Evolutionary conservation across 2,888 invertebrate species (phyloP).

Genomic region (Ceraclea dissimilis): DNA sequence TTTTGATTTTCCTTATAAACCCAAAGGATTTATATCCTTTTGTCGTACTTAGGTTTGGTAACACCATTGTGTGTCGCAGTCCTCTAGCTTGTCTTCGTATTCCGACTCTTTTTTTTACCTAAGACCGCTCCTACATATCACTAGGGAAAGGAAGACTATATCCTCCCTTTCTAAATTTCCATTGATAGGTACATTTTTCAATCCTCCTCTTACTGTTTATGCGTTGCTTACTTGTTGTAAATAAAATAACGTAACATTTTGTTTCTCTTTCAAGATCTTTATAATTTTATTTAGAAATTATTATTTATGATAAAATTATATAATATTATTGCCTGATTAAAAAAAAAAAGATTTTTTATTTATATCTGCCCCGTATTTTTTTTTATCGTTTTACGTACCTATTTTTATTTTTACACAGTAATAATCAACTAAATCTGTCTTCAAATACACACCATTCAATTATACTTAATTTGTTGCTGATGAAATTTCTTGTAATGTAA

Average conservation of each 20-base stretch:
- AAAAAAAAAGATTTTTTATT: too few species aligned
- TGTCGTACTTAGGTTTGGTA: slow-evolving; percentile 10
- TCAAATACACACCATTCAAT: too few species aligned
- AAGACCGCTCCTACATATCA: slow-evolving; percentile 11
- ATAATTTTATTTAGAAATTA: background rate
- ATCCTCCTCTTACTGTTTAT: background rate
- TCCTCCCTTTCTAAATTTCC: background rate
- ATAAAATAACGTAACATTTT: too few species aligned
- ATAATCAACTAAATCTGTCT: too few species aligned
- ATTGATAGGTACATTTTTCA: background rate
- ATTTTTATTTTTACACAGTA: too few species aligned
- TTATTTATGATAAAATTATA: too few species aligned
- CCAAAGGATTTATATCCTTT: background rate
- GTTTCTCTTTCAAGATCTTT: background rate
- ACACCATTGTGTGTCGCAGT: slow-evolving; percentile 22
- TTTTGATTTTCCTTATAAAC: background rate
- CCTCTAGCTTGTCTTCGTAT: slow-evolving; percentile 19
- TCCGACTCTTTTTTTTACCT: slow-evolving; percentile 4
- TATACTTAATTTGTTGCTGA: too few species aligned
- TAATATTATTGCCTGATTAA: too few species aligned
- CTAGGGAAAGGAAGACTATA: background rate
- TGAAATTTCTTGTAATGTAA: too few species aligned
- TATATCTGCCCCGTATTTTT: too few species aligned
- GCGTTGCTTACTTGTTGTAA: background rate
- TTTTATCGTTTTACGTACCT: too few species aligned